These are phyloP conservation scores for Enteromius unitaeniatus DNA, from an alignment of 2,797 vertebrate species.

Conservation along the genomic window DNA sequence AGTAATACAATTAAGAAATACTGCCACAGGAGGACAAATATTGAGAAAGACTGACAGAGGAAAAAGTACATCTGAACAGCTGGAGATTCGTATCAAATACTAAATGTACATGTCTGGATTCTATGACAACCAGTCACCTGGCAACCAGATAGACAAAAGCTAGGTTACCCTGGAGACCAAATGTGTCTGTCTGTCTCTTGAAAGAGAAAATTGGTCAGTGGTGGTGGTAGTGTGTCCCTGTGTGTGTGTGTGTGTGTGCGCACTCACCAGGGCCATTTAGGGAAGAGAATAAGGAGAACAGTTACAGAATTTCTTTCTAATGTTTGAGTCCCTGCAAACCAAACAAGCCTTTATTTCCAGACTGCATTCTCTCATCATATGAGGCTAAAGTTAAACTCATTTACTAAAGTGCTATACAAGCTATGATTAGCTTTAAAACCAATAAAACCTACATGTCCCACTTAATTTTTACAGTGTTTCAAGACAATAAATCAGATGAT, in stretches of 20 bases:
- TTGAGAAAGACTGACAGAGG: constrained; percentile 7
- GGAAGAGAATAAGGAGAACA: neutral
- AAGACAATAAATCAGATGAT: constrained; percentile 1
- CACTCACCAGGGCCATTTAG: neutral
- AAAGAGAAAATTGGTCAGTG: constrained; percentile 45
- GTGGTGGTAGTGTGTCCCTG: neutral
- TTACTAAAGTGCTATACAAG: neutral
- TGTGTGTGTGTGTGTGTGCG: neutral
- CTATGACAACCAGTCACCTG: constrained; percentile 60
- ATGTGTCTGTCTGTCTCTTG: constrained; percentile 56
- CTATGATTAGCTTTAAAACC: neutral
- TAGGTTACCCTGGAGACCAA: constrained; percentile 57
- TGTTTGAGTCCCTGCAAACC: constrained; percentile 33
- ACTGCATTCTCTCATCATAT: constrained; percentile 12
- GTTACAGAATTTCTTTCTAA: constrained; percentile 37
- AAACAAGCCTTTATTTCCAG: constrained; percentile 24
- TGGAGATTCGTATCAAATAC: constrained; percentile 50
- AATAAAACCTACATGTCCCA: neutral
- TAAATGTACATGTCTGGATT: constrained; percentile 51
- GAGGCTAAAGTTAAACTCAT: neutral
- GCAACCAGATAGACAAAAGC: constrained; percentile 61
- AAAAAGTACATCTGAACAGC: constrained; percentile 6
- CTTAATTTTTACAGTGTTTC: neutral
- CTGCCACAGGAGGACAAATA: neutral
- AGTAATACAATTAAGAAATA: neutral